These are phyloP conservation scores for Syritta pipiens DNA, from an alignment of 2,888 invertebrate species.

Conservation along the genomic window DNA sequence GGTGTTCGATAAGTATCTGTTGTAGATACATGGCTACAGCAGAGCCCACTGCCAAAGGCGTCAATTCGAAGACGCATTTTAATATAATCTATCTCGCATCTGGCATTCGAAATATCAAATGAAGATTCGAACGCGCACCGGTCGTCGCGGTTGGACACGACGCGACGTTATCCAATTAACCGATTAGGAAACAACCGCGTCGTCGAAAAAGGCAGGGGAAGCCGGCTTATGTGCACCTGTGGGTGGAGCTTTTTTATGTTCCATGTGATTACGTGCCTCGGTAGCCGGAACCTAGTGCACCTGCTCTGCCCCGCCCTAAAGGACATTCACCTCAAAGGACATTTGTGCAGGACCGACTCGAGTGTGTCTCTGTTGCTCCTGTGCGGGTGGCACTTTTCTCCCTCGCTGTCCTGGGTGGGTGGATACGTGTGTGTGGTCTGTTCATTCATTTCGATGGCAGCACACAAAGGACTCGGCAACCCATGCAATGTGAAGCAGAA, in stretches of 20 bases:
- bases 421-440: background rate
- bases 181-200: slow-evolving; percentile 26
- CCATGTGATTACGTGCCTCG: no score
- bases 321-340: slow-evolving; percentile 59
- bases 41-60: slow-evolving; percentile 45
- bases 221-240: slow-evolving; percentile 36
- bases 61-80: slow-evolving; percentile 40
- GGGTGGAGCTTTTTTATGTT: slow-evolving; percentile 59
- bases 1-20: slow-evolving; percentile 11
- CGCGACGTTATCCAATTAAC: slow-evolving; percentile 58
- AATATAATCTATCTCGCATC: slow-evolving; percentile 36
- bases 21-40: background rate
- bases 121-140: slow-evolving; percentile 19
- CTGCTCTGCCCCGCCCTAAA: slow-evolving; percentile 55
- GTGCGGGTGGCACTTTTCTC: background rate
- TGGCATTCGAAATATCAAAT: slow-evolving; percentile 60
- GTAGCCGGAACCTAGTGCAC: slow-evolving; percentile 27
- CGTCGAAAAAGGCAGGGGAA: background rate
- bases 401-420: background rate
- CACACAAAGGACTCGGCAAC: slow-evolving; percentile 10
- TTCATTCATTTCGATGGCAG: slow-evolving; percentile 20
- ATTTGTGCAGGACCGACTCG: slow-evolving; percentile 10
- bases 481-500: slow-evolving; percentile 6
- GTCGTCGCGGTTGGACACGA: slow-evolving; percentile 19
- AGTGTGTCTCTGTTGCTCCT: slow-evolving; percentile 7